Evolutionary conservation across 2,797 vertebrate genomes (phyloP), one percentile per base, ranked within the genome.

Genomic region (Netta rufina): DNA sequence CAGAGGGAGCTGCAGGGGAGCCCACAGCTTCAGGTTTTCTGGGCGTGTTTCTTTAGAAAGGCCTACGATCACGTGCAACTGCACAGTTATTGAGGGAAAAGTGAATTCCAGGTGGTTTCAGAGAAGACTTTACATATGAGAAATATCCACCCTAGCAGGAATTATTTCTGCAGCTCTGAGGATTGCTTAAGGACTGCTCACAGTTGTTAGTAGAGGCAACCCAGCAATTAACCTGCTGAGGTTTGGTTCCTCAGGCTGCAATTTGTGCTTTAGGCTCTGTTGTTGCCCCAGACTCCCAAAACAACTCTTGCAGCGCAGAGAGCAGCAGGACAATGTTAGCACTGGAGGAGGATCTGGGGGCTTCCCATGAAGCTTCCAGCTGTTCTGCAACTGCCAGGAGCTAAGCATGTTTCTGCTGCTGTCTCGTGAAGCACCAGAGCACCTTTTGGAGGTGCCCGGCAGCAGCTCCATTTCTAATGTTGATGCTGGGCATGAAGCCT

Each of bases 1-100:
- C 30, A 18, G 72, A 62, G n/a, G 43, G 21, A 51, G 13, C 60
- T 90, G 69, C 43, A 64, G 39, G 61, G 16, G 78, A 83, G 3
- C 9, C 22, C 41, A 33, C 15, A 58, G 3, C 8, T 78, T 65
- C 20, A 2, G 6, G 9, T 64, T 69, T 83, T 43, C 38, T n/a
- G 73, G 36, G 33, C 24, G 36, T 10, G 0, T 12, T 5, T 66
- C 36, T 87, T 62, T 75, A 8, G 7, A 67, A 79, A 62, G 54
- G 8, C 36, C 58, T 72, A 3, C 0, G 0, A 19, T 65, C 77
- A 75, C 12, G 3, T 0, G 5, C 21, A 53, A 51, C 58, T 45
- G 45, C 58, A 30, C 17, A 33, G 33, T 58, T 67, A 14, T 36
- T 38, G 67, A 56, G 33, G 43, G 21, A 76, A 72, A 87, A 53